Evolutionary conservation across 2,113 vertebrate species (phyloP), one percentile per base, ranked within the genome.

Genomic region (Scartelaos histophorus): DNA sequence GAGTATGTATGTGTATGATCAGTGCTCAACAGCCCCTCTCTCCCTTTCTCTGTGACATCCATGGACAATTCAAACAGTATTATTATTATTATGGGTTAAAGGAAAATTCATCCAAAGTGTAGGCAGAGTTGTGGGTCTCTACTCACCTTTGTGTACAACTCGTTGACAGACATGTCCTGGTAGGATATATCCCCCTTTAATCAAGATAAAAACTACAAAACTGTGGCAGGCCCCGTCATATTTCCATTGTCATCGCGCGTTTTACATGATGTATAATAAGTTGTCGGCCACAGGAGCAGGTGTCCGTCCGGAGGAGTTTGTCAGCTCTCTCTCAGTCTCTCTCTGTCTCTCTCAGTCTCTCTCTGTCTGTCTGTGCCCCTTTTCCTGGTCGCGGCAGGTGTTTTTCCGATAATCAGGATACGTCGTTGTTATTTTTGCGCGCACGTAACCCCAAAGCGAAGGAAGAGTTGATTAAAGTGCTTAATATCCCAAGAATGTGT

Each of bases 121-220:
- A 1, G 46, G 46, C 2, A 47, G 3, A 47, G 13, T 16, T 47
- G 46, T 47, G 13, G 47, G 16, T 60, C 60, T 17, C 13, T 56
- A 76, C 93, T 93, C 83, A 94, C 93, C 93, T 87, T 88, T 13
- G 92, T 92, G 83, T 82, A 94, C 70, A 94, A 74, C 60, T 94
- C 93, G 86, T 90, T 90, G 72, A 94, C 89, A 19, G 93, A 93
- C 93, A 94, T 94, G 67, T 83, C 69, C 74, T 22, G 45, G 13
- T 75, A 57, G 19, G 17, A 74, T 56, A 5, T 53, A 35, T 56
- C 38, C n/a, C n/a, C 16, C 22, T 17, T 10, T 16, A 3, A 29
- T 13, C 19, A 54, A n/a, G 38, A 3, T 35, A 29, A 58, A 69
- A 60, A 74, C 75, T 62, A 73, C 51, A 13, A 21, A n/a, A 7